Evolutionary conservation across 1,140 invertebrate species (phyloP), one percentile per base, ranked within the genome.

Genomic region (Zaprionus taronus): DNA sequence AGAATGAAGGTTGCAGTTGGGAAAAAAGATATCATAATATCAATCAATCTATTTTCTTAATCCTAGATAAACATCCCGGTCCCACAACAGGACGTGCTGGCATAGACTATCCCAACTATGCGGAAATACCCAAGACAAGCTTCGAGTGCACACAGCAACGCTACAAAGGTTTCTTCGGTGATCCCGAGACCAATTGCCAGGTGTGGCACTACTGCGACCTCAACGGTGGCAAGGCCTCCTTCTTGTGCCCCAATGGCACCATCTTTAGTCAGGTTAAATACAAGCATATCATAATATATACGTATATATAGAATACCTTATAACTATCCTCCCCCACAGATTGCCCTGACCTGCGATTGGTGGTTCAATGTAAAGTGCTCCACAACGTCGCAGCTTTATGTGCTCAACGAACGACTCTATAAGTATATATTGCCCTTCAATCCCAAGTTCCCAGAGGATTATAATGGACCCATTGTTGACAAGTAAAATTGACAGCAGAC

Each of bases 171-270:
- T 98, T 98, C 93, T 98, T 98, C 82, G 97, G 97, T 7, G 97
- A 98, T 93, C 96, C 97, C 1, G 95, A 96, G 69, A 97, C 97
- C 0, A 94, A 95, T 74, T 98, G 97, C 91, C 97, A 98, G 94
- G 97, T 97, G 6, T 98, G 97, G 97, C 97, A 98, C 92, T 97
- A 98, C 83, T 98, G 97, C 83, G 97, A 98, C 93, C 93, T 97
- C n/a, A 97, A 97, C 85, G 97, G 97, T 12, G 97, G 97, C 7
- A 97, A 98, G 93, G 96, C 97, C 5, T 97, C 97, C 1, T 98
- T 98, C 86, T 93, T 98, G 2, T 98, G 97, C 91, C 97, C 97
- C 7, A 98, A 98, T 86, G 97, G 97, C 20, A 98, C 97, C 4
- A 96, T 98, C 81, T 98, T 98, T 93, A 97, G 96, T 87, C 97